phyloP scores from a whole-genome alignment of 2,888 invertebrate species.

The Dryomyza anilis region DNA sequence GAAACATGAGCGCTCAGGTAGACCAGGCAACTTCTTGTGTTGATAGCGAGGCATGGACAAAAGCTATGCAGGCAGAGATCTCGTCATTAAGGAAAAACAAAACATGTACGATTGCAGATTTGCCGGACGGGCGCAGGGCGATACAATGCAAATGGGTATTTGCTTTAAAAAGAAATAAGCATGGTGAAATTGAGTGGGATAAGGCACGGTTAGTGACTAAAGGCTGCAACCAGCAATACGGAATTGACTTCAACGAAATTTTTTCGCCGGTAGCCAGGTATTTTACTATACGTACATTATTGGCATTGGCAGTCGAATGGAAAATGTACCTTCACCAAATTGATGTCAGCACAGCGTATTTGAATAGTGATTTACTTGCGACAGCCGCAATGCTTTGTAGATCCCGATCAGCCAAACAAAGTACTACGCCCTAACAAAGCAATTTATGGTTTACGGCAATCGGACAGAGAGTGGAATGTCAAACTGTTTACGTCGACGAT shows the following conservation, averaged over 20 bases:
- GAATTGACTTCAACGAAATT: background rate
- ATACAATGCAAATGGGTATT: too few relatives aligned
- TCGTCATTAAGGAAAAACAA: background rate
- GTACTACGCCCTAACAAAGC: background rate
- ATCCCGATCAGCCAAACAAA: background rate
- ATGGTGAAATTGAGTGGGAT: background rate
- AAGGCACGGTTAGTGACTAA: background rate
- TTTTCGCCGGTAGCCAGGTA: background rate
- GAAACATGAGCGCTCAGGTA: too few relatives aligned
- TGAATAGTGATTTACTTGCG: background rate
- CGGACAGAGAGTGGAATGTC: background rate
- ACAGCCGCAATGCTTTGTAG: background rate
- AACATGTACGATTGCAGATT: background rate
- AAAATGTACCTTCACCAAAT: background rate
- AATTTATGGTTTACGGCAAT: background rate
- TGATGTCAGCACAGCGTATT: background rate
- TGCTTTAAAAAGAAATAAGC: background rate
- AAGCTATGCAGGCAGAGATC: too few relatives aligned
- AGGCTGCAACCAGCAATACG: background rate
- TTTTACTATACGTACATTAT: background rate
- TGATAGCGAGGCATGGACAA: too few relatives aligned
- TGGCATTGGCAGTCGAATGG: background rate
- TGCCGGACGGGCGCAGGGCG: background rate
- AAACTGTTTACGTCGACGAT: constrained; percentile 31
- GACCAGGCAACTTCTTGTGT: too few relatives aligned